A percentile compares a stretch with the other conserved stretches of the same genome.
Conservation (phyloP, 2,113 vertebrate genomes). For the Mastomys coucha region DNA sequence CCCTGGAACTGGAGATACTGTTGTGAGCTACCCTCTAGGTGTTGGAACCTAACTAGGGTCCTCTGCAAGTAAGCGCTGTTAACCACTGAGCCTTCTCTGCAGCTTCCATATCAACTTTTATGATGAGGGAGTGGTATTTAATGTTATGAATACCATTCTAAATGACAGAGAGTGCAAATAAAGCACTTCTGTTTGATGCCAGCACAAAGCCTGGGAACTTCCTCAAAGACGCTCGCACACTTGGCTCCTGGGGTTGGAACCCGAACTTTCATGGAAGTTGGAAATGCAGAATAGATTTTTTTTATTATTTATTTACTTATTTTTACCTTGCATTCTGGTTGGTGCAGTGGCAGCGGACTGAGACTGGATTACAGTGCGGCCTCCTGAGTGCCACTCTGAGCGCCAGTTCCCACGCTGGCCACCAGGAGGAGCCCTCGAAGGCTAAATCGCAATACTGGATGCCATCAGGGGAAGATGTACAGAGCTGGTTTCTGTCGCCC, state of each 20-base stretch:
- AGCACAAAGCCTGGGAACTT: neutral
- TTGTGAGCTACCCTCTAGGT: neutral
- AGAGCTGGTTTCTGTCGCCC: no score
- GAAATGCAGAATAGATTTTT: neutral
- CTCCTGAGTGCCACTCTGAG: neutral
- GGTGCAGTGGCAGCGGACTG: neutral
- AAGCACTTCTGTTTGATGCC: neutral
- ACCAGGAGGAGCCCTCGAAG: conserved; percentile 60
- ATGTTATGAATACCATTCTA: neutral
- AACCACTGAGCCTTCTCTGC: neutral
- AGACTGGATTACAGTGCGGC: neutral
- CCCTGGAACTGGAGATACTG: neutral
- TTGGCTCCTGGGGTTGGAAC: neutral
- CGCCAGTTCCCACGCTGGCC: neutral
- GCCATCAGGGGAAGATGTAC: rapidly evolving
- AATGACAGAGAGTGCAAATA: neutral
- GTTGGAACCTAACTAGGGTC: no score
- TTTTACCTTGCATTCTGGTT: neutral
- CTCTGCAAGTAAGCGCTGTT: neutral
- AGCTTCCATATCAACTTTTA: neutral
- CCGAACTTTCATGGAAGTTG: neutral
- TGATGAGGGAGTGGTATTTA: neutral
- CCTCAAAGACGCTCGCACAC: no score
- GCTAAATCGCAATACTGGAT: neutral
- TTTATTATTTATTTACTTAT: neutral